Evolutionary conservation across 2,797 vertebrate genomes (phyloP), one percentile per base, ranked within the genome.

Genomic region (Dipus sagitta): DNA sequence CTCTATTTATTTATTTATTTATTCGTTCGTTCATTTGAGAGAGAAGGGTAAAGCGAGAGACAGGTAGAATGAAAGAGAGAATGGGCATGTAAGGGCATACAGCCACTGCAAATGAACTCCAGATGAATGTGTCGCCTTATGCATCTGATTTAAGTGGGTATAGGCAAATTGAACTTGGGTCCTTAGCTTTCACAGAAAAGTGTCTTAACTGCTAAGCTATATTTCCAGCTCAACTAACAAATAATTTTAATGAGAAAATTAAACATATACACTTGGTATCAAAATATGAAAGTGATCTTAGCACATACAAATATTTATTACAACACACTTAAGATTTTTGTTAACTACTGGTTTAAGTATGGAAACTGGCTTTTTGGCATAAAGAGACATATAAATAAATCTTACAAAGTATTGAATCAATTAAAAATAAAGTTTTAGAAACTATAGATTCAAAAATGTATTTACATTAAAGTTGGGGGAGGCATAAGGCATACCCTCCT

Each of bases 311-410:
- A 70, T 67, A 62, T 82, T 84, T 92, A 87, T 42, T 71, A 17
- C 81, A 38, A 74, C 52, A 9, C 42, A 70, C 86, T 20, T 2
- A 18, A 17, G 92, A 2, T 86, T 84, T 87, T 62, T 94, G 28
- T 70, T 38, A 82, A 9, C 0, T 1, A 52, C 1, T 67, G 18
- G 21, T 47, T 20, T 76, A 79, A 82, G 89, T 76, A 26, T 87
- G 1, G 21, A 64, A 77, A 93, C 78, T 86, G 17, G 0, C 7
- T 90, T 92, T 65, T 11, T 2, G 24, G n/a, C 4, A 3, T 52
- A 68, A 78, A 86, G 58, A 94, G 83, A 64, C 65, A 93, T 75
- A 72, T 52, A 7, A 71, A 38, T 12, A 92, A 64, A 65, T 80
- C 67, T 80, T n/a, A 76, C 13, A 81, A 26, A 1, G 72, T 34